Percentiles rank a stretch among this genome's conserved stretches.
phyloP scores from a whole-genome alignment of 2,797 vertebrate species.

The Labeo calbasu region DNA sequence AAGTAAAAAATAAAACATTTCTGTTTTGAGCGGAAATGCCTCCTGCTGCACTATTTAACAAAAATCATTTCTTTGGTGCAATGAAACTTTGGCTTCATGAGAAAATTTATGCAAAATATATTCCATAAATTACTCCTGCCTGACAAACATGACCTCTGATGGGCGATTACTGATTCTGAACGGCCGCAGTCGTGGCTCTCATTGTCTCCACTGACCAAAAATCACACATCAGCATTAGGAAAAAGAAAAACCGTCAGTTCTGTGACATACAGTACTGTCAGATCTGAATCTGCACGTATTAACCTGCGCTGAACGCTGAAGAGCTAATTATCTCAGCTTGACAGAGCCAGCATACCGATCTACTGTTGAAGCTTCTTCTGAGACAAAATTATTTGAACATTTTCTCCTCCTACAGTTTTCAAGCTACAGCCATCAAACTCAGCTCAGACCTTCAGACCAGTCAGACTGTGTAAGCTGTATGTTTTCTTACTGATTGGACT shows the following conservation, averaged over 20 bases:
- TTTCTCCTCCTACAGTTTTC: neutral
- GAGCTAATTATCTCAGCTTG: neutral
- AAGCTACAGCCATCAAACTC: neutral
- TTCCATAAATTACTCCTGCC: constrained; percentile 54
- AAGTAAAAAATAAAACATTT: no score
- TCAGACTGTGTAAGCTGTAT: no score
- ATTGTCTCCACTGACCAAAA: constrained; percentile 28
- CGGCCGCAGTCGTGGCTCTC: constrained; percentile 10
- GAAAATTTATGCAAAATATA: constrained; percentile 58
- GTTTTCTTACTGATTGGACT: neutral
- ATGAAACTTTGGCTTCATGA: constrained; percentile 43
- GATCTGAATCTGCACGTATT: neutral
- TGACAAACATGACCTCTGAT: constrained; percentile 51
- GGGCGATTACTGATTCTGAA: constrained; percentile 50
- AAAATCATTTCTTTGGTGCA: constrained; percentile 27
- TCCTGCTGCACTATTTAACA: constrained; percentile 1
- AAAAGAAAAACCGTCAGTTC: neutral
- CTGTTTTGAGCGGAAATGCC: no score
- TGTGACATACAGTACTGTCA: neutral
- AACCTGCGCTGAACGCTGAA: neutral
- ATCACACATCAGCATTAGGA: constrained; percentile 3
- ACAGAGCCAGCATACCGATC: neutral
- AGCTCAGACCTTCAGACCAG: no score
- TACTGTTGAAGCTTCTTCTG: neutral
- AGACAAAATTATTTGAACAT: neutral